Evolutionary conservation across 1,140 invertebrate genomes (phyloP), one percentile per base, ranked within the genome.

Genomic region (Euschistus heros): DNA sequence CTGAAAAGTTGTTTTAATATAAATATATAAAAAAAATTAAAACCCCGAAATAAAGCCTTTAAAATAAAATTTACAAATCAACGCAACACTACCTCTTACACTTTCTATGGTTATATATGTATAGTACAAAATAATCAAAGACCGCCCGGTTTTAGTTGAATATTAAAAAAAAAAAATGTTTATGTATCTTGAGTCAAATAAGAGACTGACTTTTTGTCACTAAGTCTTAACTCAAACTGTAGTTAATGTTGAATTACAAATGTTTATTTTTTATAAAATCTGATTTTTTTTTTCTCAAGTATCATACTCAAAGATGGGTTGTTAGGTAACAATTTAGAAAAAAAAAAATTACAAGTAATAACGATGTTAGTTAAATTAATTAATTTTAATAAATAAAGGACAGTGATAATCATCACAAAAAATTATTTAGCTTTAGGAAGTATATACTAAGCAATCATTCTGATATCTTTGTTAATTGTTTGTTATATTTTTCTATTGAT

Each of bases 171-270:
- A 50, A 17, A 10, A 22, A 7, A 26, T 24, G n/a, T 6, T 26
- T 24, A 57, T 10, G 8, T 37, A 37, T 37, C 13, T 37, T 57
- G 54, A 57, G 54, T 57, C 24, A 27, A 37, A 57, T 57, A 57
- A 57, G 26, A 57, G 54, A 57, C 54, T 57, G 54, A 57, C 54
- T 10, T 50, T 20, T 50, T 20, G 54, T 57, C 54, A 27, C 5
- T 14, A 57, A 57, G 54, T 57, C 54, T 57, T 57, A 26, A 57
- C 54, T 57, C 22, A 57, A 57, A 15, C 24, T 24, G 54, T 57
- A 57, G 54, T 57, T 57, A 57, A 57, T 57, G 54, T 57, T 20
- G 14, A 24, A 57, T 57, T 57, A 24, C 24, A 57, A 57, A 57
- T 57, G 22, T 57, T 57, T 57, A 57, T 57, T 57, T 57, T 57